phyloP scores from a whole-genome alignment of 1,140 invertebrate species.

The Yoshiicerus persimilis region DNA sequence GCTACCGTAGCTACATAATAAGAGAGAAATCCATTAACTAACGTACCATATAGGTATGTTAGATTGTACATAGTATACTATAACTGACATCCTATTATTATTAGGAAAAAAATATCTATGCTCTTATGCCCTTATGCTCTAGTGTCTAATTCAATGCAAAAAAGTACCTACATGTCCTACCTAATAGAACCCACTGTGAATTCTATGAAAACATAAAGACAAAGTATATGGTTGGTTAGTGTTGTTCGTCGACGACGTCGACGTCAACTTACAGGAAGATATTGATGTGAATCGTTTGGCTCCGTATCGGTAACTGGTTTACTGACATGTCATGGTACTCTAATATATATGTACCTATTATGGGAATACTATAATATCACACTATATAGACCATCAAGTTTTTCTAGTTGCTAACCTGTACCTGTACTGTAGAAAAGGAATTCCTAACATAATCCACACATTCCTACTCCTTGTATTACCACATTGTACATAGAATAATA shows the following conservation, averaged over 20 bases:
- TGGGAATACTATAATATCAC: background rate
- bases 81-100: background rate
- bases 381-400: background rate
- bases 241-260: background rate
- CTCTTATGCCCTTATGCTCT: no score
- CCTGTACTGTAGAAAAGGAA: background rate
- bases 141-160: background rate
- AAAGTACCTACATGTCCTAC: background rate
- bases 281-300: background rate
- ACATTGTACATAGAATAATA: background rate
- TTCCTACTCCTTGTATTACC: no score
- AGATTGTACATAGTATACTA: background rate
- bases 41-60: no score
- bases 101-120: background rate
- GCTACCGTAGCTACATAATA: background rate
- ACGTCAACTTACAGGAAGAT: background rate
- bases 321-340: background rate
- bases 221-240: background rate
- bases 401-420: background rate
- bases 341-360: no score
- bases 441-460: background rate
- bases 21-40: background rate
- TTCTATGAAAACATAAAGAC: background rate
- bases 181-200: no score
- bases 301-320: background rate